A percentile compares a stretch with the other conserved stretches of the same genome.
Conservation (phyloP, 2,797 vertebrate genomes). For the Astyanax mexicanus region DNA sequence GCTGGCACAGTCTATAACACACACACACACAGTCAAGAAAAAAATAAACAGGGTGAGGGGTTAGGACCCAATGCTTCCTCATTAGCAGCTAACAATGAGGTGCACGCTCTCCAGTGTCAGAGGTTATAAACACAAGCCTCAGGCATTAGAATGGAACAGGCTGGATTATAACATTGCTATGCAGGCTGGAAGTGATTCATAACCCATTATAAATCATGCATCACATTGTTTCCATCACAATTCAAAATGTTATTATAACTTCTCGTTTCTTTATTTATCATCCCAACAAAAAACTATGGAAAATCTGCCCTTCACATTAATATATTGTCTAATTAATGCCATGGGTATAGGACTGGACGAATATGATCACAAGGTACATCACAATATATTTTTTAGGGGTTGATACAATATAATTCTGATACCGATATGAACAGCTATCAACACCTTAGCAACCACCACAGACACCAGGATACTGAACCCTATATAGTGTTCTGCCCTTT, state of each 20-base stretch:
- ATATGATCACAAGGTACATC: no score
- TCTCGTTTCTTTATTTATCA: no score
- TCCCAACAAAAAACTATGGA: no score
- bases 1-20: constrained; percentile 91
- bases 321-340: not conserved
- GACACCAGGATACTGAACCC: no score
- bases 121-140: not conserved
- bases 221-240: no score
- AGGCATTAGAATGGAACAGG: not conserved
- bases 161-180: not conserved
- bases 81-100: not conserved
- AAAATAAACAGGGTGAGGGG: not conserved
- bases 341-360: no score
- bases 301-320: not conserved
- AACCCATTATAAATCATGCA: not conserved
- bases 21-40: constrained; percentile 23
- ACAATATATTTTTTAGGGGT: no score
- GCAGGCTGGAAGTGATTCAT: not conserved
- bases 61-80: not conserved
- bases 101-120: not conserved
- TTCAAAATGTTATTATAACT: no score
- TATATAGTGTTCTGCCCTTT: no score
- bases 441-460: no score
- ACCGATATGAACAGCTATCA: no score
- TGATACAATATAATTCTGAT: no score